Percentiles rank a stretch among this genome's conserved stretches.
Conservation (phyloP, 1,140 invertebrate genomes). For the Drosophila simulans region DNA sequence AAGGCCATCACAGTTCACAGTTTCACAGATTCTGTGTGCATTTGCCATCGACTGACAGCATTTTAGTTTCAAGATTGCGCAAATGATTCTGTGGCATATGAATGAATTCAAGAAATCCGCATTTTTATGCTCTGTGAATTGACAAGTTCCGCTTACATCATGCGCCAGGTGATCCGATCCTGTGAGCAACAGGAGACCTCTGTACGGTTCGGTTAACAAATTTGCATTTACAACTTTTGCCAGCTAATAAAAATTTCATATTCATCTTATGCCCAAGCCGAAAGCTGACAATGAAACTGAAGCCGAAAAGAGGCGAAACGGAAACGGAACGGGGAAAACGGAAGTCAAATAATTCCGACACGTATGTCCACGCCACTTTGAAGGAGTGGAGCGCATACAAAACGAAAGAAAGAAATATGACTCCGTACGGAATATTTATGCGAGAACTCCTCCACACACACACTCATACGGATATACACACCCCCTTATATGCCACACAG, state of each 20-base stretch:
- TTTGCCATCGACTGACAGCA: slow-evolving; percentile 35
- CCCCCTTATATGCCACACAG: background rate
- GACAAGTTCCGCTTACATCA: slow-evolving; percentile 43
- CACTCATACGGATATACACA: slow-evolving; percentile 23
- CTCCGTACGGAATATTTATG: slow-evolving; percentile 74
- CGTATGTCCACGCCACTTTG: slow-evolving; percentile 78
- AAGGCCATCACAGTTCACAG: slow-evolving; percentile 32
- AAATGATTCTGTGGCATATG: slow-evolving; percentile 9
- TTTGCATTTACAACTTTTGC: slow-evolving; percentile 48
- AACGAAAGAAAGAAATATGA: slow-evolving; percentile 78
- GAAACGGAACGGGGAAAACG: slow-evolving; percentile 26
- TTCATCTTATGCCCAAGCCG: slow-evolving; percentile 46
- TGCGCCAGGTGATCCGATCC: slow-evolving; percentile 9
- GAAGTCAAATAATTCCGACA: slow-evolving; percentile 80
- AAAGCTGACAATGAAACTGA: slow-evolving; percentile 23
- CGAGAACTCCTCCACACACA: slow-evolving; percentile 37
- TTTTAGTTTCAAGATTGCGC: slow-evolving; percentile 27
- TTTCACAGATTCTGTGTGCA: slow-evolving; percentile 23
- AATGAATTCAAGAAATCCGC: slow-evolving; percentile 32
- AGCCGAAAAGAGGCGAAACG: slow-evolving; percentile 5
- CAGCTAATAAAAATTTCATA: slow-evolving; percentile 69
- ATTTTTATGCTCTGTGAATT: slow-evolving; percentile 50
- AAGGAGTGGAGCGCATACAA: slow-evolving; percentile 68
- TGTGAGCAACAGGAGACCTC: slow-evolving; percentile 38
- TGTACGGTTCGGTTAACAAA: slow-evolving; percentile 31